Base-by-base conservation (phyloP, 2,888 invertebrate genomes). In the Gerosis bhagava region DNA sequence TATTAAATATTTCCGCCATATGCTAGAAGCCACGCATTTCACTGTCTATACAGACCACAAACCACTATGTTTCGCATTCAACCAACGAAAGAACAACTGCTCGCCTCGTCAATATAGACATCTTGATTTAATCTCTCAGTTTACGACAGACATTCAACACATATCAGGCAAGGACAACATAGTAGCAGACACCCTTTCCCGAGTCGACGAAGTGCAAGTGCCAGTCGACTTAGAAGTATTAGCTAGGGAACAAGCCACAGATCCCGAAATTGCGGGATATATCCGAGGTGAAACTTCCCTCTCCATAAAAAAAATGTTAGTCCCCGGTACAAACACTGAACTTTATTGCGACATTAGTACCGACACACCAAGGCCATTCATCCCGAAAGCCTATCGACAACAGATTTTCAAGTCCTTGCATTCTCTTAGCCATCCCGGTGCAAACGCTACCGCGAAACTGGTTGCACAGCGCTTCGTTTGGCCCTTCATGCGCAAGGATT, bases 1-100 rank as follows among this genome's bases (percentile, higher is more conserved):
- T 0, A 56, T 79, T 0, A 63, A 63, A 39, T 55, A 72, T 47
- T 78, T 77, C 52, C 53, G 66, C 4, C 59, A 71, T 22, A 63
- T 74, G 60, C 26, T 81, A 0, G 80, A 83, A 59, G 73, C 66
- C 0, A 52, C 65, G 21, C 64, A 72, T 28, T 56, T 56, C 15
- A 26, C 42, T 12, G 16, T 61, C 1, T 60, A 46, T 32, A 59
- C 59, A 0, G 63, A 63, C 44, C 62, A 63, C 16, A 49, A 49
- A 13, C 43, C 49, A 1, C 16, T 51, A n/a, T 40, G 40, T 36
- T 75, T 54, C 16, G 73, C 76, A 0, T 75, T 81, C 39, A 26
- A 49, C 2, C 54, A 67, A 34, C 65, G 54, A 6, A 39, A 40
- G 21, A 12, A 22, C 41, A 40, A 49, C 17, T 45, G 44, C 28